Percentiles rank a stretch among this genome's conserved stretches.
Evolutionary conservation across 2,113 vertebrate genomes (phyloP).

Genomic region (Tricholaema leucomelas): DNA sequence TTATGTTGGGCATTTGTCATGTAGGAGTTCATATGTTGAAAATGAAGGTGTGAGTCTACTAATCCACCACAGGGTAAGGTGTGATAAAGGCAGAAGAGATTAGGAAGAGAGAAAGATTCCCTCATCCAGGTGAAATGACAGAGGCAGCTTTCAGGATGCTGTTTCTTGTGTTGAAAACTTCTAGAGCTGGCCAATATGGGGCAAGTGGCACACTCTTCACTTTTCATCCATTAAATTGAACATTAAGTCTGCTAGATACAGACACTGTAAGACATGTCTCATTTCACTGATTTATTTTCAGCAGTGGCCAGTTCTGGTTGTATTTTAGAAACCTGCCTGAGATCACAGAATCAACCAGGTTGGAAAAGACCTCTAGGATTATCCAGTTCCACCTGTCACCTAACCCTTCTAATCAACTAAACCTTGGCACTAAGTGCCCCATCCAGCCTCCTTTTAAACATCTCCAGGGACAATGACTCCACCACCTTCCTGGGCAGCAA

Average conservation of each 20-base stretch:
- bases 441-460: too few species aligned
- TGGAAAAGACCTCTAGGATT: too few species aligned
- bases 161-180: background rate
- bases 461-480: too few species aligned
- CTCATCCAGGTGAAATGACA: background rate
- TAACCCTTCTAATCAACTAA: too few species aligned
- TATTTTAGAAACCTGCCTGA: background rate
- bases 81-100: background rate
- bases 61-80: background rate
- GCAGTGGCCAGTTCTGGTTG: background rate
- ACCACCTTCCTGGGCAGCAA: too few species aligned
- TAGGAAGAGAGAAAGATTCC: background rate
- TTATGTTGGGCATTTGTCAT: background rate
- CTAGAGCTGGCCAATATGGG: background rate
- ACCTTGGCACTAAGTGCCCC: too few species aligned
- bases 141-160: background rate
- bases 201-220: background rate
- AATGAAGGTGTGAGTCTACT: background rate
- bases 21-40: background rate
- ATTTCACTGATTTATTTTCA: background rate
- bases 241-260: background rate
- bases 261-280: background rate
- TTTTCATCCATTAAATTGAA: background rate
- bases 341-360: too few species aligned
- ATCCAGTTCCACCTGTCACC: too few species aligned